Percentiles rank a stretch among this genome's conserved stretches.
These are phyloP conservation scores for Drosophila setifemur DNA, from an alignment of 1,140 invertebrate species.

Conservation along the genomic window DNA sequence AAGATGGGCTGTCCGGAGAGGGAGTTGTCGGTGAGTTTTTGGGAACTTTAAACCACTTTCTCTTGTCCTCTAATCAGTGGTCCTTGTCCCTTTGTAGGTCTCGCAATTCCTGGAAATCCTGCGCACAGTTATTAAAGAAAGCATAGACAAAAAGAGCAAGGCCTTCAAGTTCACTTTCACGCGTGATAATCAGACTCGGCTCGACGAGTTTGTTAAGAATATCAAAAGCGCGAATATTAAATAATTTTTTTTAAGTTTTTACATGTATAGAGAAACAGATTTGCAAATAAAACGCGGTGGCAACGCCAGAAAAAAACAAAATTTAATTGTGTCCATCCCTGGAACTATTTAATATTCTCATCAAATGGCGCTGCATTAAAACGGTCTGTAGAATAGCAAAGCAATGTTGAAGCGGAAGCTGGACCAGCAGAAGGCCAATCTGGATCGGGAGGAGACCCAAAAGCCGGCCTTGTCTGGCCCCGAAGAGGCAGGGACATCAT, in stretches of 20 bases:
- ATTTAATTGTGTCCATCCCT: not conserved
- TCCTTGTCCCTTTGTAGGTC: constrained; percentile 19
- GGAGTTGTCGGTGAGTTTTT: constrained; percentile 83
- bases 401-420: constrained; percentile 59
- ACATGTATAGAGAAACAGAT: not conserved
- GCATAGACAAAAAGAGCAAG: constrained; percentile 44
- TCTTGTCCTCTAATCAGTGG: not conserved
- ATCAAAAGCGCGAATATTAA: constrained; percentile 1
- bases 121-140: constrained; percentile 38
- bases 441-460: not conserved
- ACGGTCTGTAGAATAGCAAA: not conserved
- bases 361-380: not conserved
- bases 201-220: constrained; percentile 44
- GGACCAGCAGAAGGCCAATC: constrained; percentile 1
- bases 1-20: constrained; percentile 84
- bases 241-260: not conserved
- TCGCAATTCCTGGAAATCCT: constrained; percentile 57
- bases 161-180: constrained; percentile 38
- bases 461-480: not conserved
- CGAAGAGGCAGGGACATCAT: not conserved
- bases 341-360: not conserved
- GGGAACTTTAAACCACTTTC: not conserved
- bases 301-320: constrained; percentile 8
- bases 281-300: constrained; percentile 30
- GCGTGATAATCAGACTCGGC: constrained; percentile 32